A percentile compares a stretch with the other conserved stretches of the same genome.
Evolutionary conservation across 1,140 invertebrate genomes (phyloP).

Genomic region (Eupristina koningsbergeri): DNA sequence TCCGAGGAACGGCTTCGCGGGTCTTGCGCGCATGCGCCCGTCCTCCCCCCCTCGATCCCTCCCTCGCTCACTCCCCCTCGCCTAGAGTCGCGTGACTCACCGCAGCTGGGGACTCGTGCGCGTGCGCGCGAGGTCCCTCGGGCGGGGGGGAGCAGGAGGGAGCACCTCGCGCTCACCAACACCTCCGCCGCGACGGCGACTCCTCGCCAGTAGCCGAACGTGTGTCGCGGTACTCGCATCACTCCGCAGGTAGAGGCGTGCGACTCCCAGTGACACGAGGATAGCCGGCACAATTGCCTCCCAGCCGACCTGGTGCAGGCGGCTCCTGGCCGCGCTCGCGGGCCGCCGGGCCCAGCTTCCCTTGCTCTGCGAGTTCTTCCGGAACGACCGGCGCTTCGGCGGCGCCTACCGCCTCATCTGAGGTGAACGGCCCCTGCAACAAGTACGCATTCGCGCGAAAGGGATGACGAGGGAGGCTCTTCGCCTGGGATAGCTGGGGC

Average conservation of each 20-base stretch:
- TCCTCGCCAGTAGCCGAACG: not conserved
- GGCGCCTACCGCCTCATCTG: slow-evolving; percentile 55
- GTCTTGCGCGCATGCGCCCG: not conserved
- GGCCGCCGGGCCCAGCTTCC: slow-evolving; percentile 48
- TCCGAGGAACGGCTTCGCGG: not conserved
- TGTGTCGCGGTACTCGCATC: not conserved
- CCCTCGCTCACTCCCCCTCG: too few species aligned
- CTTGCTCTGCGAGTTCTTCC: slow-evolving; percentile 63
- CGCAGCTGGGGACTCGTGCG: too few species aligned
- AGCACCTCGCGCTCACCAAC: not conserved
- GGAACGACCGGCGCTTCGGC: slow-evolving; percentile 31
- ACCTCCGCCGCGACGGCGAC: not conserved
- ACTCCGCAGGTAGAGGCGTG: too few species aligned
- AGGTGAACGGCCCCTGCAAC: not conserved
- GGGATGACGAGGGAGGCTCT: too few species aligned
- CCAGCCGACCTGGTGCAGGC: slow-evolving; percentile 20
- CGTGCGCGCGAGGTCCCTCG: not conserved
- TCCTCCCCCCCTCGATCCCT: not conserved
- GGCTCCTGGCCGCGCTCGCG: slow-evolving; percentile 7
- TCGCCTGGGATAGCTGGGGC: too few species aligned
- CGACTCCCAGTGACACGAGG: not conserved
- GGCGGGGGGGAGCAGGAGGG: not conserved
- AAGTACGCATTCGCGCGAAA: not conserved
- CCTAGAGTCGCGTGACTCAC: too few species aligned
- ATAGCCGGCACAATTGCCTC: not conserved